Conservation (phyloP, 2,888 invertebrate genomes). For the Synergus gifuensis region DNA sequence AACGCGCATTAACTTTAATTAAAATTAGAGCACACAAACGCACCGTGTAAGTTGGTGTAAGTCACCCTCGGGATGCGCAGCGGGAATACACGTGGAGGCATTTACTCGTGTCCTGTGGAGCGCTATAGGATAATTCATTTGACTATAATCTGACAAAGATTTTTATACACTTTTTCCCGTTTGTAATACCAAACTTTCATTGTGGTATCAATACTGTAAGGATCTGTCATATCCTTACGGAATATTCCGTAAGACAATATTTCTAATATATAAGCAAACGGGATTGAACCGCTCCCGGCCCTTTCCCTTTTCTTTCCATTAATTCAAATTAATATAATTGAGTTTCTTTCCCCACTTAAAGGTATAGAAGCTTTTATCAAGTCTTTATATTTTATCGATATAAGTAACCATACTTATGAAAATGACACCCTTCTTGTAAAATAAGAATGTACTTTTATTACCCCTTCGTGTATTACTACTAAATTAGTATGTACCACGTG, state of each 20-base stretch:
- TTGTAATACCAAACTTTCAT: background rate
- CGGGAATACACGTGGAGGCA: conserved; percentile 64
- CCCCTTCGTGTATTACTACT: background rate
- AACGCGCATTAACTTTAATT: conserved; percentile 68
- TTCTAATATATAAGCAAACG: no score
- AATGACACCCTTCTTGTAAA: conserved; percentile 5
- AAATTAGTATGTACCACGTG: background rate
- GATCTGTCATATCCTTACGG: no score
- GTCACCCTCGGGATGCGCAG: conserved; percentile 57
- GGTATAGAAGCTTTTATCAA: background rate
- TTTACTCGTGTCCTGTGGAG: conserved; percentile 59
- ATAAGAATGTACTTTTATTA: background rate
- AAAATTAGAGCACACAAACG: conserved; percentile 71
- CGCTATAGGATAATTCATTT: conserved; percentile 62
- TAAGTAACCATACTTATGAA: conserved; percentile 14
- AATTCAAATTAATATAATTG: background rate
- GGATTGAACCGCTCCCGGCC: no score
- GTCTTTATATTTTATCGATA: background rate
- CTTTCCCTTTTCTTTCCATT: no score
- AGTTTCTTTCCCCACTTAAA: background rate
- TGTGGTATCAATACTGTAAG: background rate
- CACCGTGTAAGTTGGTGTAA: conserved; percentile 13
- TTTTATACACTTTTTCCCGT: conserved; percentile 8
- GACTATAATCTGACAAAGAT: conserved; percentile 54
- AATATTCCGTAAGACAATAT: no score